A percentile compares a stretch with the other conserved stretches of the same genome.
Evolutionary conservation across 2,113 vertebrate species (phyloP).

Genomic region (Myrmophylax atrothorax): DNA sequence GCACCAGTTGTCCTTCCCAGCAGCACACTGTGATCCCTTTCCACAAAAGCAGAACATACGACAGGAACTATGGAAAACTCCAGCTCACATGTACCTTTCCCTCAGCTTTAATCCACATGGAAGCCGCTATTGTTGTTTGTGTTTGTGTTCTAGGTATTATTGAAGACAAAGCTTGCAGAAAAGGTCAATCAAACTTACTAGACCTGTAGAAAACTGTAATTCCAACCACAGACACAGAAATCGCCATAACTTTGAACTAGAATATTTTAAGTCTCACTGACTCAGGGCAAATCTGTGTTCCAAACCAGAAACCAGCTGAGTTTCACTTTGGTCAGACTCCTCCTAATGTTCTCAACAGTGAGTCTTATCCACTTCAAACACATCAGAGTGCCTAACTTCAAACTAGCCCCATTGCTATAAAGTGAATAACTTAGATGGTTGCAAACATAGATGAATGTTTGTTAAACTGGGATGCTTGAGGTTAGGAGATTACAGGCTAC

Average conservation of each 20-base stretch:
- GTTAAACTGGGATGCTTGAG: not conserved
- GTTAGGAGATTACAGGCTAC: not conserved
- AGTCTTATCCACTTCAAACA: not conserved
- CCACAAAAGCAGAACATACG: accelerated
- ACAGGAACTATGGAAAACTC: not conserved
- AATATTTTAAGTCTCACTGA: not conserved
- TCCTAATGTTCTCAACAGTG: not conserved
- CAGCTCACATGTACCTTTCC: not conserved
- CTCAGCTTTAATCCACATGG: not conserved
- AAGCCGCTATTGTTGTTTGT: not conserved
- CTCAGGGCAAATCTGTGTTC: not conserved
- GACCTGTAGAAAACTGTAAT: not conserved
- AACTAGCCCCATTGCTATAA: not conserved
- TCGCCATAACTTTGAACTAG: not conserved
- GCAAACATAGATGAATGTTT: not conserved
- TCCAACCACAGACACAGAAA: not conserved
- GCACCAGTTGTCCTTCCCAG: not conserved
- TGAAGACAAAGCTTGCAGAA: not conserved
- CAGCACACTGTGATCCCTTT: not conserved
- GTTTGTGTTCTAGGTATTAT: not conserved
- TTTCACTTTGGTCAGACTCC: not conserved
- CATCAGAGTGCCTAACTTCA: not conserved
- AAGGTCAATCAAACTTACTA: not conserved
- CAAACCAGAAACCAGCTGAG: not conserved
- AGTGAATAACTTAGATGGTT: not conserved